Evolutionary conservation across 2,888 invertebrate species (phyloP), one percentile per base, ranked within the genome.

Genomic region (Mimumesa dahlbomi): DNA sequence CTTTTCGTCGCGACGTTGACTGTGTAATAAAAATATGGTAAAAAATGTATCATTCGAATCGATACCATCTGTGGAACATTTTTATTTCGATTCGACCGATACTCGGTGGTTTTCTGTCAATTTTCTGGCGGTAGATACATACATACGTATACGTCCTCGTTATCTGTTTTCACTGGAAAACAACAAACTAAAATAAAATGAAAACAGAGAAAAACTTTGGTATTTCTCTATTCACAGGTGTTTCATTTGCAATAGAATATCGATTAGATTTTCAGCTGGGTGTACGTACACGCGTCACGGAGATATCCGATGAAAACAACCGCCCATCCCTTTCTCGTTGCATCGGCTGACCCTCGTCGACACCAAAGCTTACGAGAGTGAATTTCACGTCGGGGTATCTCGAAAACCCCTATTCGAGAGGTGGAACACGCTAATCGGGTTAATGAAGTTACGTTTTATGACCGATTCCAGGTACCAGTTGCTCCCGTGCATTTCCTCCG

Each of bases 281-380:
- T 79, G 75, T 66, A 73, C 76, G 73, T 79, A 75, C 63, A 73
- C 76, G 79, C 77, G 58, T 77, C 77, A 75, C 72, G 68, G n/a
- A 59, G 53, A 72, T 75, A 77, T 65, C 63, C 59, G 79, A 61
- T 57, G 65, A 72, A 75, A 72, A 79, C 76, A 75, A 64, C 40
- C 64, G 46, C 25, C 42, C 58, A 48, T 49, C 58, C 52, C 64
- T 45, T 52, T 54, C n/a, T n/a, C 61, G 29, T 52, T 38, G 13
- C 48, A 45, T 38, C 57, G 43, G 58, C 36, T 56, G 59, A 59
- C 63, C 58, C 79, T 59, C 61, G 75, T 50, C 66, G 63, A 70
- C 62, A 53, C 43, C 53, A 45, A n/a, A 62, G 75, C 58, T 64
- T 62, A 40, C 43, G 29, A 38, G 59, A 40, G 54, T 54, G 63